Evolutionary conservation across 2,113 vertebrate genomes (phyloP).

Genomic region (Melanocharis versteri): DNA sequence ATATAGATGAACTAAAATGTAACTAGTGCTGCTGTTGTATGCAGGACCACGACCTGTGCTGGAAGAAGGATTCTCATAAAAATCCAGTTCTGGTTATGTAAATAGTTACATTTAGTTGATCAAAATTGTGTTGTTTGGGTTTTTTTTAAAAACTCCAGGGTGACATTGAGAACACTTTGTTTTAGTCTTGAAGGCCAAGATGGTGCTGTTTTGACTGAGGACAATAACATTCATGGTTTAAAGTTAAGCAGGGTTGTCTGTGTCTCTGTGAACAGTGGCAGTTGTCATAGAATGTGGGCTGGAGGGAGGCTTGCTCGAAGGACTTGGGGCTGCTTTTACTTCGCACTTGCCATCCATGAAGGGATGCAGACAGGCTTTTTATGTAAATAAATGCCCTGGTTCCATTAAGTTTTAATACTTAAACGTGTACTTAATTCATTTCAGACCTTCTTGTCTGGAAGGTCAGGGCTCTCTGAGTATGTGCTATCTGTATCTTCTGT

Average conservation of each 20-base stretch:
- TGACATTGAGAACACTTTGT: background rate
- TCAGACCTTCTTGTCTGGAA: background rate
- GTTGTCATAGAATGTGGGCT: background rate
- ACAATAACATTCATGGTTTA: background rate
- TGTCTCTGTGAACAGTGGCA: background rate
- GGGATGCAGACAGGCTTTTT: background rate
- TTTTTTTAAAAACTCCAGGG: background rate
- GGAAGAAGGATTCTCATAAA: background rate
- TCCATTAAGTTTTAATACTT: background rate
- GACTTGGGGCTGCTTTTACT: background rate
- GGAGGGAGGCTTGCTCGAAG: background rate
- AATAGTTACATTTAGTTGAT: background rate
- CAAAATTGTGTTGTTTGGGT: background rate
- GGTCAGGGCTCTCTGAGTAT: background rate
- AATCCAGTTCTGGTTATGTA: background rate
- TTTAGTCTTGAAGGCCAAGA: background rate
- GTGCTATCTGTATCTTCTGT: background rate
- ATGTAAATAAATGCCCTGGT: background rate
- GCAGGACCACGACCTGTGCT: background rate
- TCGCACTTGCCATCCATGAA: background rate
- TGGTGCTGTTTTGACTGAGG: background rate
- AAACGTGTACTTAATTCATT: accelerated
- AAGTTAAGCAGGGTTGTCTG: background rate
- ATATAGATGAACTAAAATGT: background rate
- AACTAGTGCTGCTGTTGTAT: background rate